Evolutionary conservation across 1,140 invertebrate genomes (phyloP), one percentile per base, ranked within the genome.

Genomic region (Ganaspis sp.): DNA sequence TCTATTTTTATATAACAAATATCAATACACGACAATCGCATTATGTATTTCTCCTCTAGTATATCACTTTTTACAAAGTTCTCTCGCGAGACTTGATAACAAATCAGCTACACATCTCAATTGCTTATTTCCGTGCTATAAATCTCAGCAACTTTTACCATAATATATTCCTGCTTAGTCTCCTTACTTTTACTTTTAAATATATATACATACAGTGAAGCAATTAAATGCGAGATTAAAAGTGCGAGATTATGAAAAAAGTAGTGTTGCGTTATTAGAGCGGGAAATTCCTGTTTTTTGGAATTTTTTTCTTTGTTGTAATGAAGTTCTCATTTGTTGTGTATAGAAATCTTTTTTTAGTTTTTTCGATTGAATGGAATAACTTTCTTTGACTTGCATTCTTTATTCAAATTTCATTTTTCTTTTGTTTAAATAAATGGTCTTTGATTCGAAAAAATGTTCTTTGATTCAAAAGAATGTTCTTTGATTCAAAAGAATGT

Each of bases 71-170:
- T 64, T 64, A 64, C 19, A 64, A 64, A 19, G 29, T 34, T 34
- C 23, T 64, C 54, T 64, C 21, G 54, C 54, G 21, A 64, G 26
- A 64, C 54, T 23, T 64, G 58, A 64, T 64, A 34, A n/a, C 26
- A 64, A 64, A 64, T 64, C 58, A 64, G 12, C 26, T 12, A 64
- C 58, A 64, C 26, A 64, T 26, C 23, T 15, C 58, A 64, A 64
- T 64, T 64, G 58, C 58, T 64, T 64, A 64, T 64, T 64, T 64
- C 58, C 58, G 58, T 64, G 58, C 12, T 34, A 34, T 64, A 64
- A 64, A 64, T 64, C 58, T 29, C 58, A 11, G 19, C 9, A 54
- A 21, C 53, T 26, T 54, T 53, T 53, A 23, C 19, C 17, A 53
- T 11, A 21, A 34, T 34, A 34, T 34, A 34, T 34, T 34, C 29